Evolutionary conservation across 2,888 invertebrate species (phyloP).

Genomic region (Leucophenga montana): DNA sequence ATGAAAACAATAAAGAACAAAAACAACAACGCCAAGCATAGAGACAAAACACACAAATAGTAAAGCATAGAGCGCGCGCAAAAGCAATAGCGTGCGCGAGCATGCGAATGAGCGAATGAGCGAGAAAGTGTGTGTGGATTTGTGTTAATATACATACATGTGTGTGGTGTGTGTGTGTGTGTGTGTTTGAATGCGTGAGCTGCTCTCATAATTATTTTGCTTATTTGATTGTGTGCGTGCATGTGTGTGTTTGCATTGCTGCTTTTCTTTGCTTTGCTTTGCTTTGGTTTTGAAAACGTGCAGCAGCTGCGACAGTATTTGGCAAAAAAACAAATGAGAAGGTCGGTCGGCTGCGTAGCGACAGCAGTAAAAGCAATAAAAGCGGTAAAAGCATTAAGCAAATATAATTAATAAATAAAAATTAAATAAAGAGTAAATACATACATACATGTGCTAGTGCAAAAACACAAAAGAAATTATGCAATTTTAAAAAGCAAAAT

Average conservation of each 20-base stretch:
- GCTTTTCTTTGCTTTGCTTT: too few species aligned
- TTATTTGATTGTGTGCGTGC: slow-evolving; percentile 7
- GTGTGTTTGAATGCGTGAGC: background rate
- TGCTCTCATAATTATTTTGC: background rate
- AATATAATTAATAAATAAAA: slow-evolving; percentile 34
- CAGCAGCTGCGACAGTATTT: background rate
- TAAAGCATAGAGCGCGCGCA: slow-evolving; percentile 24
- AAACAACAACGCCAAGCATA: slow-evolving; percentile 28
- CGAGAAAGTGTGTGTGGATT: background rate
- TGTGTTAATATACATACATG: too few species aligned
- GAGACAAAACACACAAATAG: slow-evolving; percentile 14
- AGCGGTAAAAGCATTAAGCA: slow-evolving; percentile 38
- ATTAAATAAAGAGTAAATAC: slow-evolving; percentile 6
- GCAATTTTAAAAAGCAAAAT: background rate
- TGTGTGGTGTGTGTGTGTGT: background rate
- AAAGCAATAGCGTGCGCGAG: slow-evolving; percentile 7
- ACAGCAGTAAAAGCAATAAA: slow-evolving; percentile 27
- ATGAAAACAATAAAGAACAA: slow-evolving; percentile 25
- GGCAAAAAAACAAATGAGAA: background rate
- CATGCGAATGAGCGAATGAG: background rate
- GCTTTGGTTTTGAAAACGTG: background rate
- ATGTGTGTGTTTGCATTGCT: slow-evolving; percentile 24
- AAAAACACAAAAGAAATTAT: slow-evolving; percentile 13
- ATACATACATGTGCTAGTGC: background rate
- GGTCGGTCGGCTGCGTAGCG: too few species aligned